phyloP scores from a whole-genome alignment of 2,888 invertebrate species.

The Leptura quadrifasciata region DNA sequence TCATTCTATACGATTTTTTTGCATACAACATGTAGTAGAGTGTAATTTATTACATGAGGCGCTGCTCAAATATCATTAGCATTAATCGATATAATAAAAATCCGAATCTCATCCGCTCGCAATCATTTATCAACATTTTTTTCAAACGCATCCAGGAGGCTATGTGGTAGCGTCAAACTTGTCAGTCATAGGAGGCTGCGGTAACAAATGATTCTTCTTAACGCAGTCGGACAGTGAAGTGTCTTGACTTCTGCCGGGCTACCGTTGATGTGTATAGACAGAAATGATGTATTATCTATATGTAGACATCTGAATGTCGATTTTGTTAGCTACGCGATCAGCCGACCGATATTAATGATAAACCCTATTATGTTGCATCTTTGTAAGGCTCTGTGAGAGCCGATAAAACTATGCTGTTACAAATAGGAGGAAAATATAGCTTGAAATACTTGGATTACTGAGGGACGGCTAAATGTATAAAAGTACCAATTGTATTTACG shows the following conservation, averaged over 20 bases:
- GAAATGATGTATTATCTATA: slow-evolving; percentile 58
- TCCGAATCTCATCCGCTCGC: slow-evolving; percentile 42
- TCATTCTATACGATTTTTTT: background rate
- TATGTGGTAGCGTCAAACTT: slow-evolving; percentile 64
- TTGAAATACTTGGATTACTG: too few species aligned
- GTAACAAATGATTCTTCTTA: slow-evolving; percentile 55
- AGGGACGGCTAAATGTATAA: too few species aligned
- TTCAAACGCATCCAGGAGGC: slow-evolving; percentile 45
- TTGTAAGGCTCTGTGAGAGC: background rate
- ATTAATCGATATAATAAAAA: slow-evolving; percentile 50
- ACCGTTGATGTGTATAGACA: slow-evolving; percentile 61
- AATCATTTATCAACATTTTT: slow-evolving; percentile 58
- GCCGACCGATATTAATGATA: slow-evolving; percentile 21
- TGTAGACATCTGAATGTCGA: slow-evolving; percentile 42
- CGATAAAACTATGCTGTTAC: background rate
- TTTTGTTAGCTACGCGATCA: slow-evolving; percentile 16
- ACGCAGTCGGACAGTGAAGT: slow-evolving; percentile 57
- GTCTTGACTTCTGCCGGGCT: slow-evolving; percentile 58
- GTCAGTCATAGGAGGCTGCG: slow-evolving; percentile 64
- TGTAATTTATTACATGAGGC: slow-evolving; percentile 41
- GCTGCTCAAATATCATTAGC: slow-evolving; percentile 50
- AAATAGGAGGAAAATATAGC: background rate
- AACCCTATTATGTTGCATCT: background rate
- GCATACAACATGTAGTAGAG: slow-evolving; percentile 7
- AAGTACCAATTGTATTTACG: too few species aligned